Conservation (phyloP, 2,888 invertebrate species). For the Eubasilissa splendida region DNA sequence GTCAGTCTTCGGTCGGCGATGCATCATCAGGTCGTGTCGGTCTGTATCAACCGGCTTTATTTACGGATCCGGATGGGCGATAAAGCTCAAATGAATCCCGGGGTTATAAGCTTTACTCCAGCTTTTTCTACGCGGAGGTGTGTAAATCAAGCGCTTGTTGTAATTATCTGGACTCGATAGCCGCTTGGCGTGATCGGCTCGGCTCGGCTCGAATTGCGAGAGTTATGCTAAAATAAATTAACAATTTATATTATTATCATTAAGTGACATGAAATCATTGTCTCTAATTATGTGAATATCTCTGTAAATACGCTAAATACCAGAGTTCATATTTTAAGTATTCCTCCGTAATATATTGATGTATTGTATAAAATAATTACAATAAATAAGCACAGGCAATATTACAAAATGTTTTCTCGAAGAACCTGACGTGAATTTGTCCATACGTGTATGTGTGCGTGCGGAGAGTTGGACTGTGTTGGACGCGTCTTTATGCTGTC, state of each 20-base stretch:
- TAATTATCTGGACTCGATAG: conserved; percentile 28
- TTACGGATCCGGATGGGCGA: conserved; percentile 43
- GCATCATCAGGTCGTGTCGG: conserved; percentile 38
- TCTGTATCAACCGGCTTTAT: conserved; percentile 29
- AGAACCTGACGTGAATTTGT: too few relatives aligned
- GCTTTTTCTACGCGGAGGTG: conserved; percentile 25
- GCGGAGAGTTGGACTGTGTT: too few relatives aligned
- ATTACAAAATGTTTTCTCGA: too few relatives aligned
- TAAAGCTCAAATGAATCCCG: conserved; percentile 32
- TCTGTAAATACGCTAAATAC: too few relatives aligned
- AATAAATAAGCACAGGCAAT: too few relatives aligned
- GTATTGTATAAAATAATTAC: too few relatives aligned
- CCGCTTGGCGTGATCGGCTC: conserved; percentile 3
- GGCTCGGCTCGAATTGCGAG: not conserved
- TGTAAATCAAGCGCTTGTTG: conserved; percentile 18
- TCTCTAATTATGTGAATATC: too few relatives aligned
- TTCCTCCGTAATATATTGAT: too few relatives aligned
- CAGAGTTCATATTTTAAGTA: too few relatives aligned
- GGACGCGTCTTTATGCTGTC: too few relatives aligned
- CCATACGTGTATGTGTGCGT: too few relatives aligned
- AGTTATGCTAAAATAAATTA: not conserved
- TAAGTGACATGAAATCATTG: not conserved
- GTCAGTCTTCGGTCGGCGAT: not conserved
- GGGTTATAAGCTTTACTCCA: conserved; percentile 22
- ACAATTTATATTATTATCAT: conserved; percentile 11